Percentiles rank a stretch among this genome's conserved stretches.
Evolutionary conservation across 1,140 invertebrate species (phyloP).

Genomic region (Dolichoris vasculosae): DNA sequence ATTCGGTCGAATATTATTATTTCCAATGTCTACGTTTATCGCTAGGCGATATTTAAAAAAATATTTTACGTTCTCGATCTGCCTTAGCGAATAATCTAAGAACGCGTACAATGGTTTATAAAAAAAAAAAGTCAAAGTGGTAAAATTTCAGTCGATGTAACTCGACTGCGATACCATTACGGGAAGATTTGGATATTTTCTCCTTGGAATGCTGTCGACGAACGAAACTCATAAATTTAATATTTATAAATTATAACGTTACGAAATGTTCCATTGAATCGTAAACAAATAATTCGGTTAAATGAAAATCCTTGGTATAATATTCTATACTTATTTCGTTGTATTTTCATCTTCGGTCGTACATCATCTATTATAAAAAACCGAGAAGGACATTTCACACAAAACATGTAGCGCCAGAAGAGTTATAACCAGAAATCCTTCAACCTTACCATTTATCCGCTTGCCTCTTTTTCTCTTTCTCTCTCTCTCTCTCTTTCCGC

Average conservation of each 20-base stretch:
- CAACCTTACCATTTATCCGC: slow-evolving; percentile 45
- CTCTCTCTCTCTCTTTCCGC: slow-evolving; percentile 7
- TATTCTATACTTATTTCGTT: background rate
- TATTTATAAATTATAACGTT: too few species aligned
- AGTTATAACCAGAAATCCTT: slow-evolving; percentile 50
- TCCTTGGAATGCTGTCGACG: too few species aligned
- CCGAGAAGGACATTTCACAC: slow-evolving; percentile 17
- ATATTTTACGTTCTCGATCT: background rate
- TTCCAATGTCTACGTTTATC: too few species aligned
- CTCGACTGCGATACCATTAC: too few species aligned
- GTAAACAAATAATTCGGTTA: background rate
- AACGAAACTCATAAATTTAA: too few species aligned
- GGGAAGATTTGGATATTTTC: too few species aligned
- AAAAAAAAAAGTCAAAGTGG: too few species aligned
- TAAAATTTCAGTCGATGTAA: too few species aligned
- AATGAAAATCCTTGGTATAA: background rate
- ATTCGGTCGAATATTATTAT: background rate
- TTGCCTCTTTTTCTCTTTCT: background rate
- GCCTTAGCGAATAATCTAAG: too few species aligned
- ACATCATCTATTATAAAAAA: slow-evolving; percentile 14
- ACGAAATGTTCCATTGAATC: too few species aligned
- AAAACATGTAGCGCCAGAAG: slow-evolving; percentile 43
- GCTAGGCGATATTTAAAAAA: background rate
- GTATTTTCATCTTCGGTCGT: background rate
- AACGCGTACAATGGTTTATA: too few species aligned